These are phyloP conservation scores for Chanos chanos DNA, from an alignment of 2,797 vertebrate species.

Conservation along the genomic window DNA sequence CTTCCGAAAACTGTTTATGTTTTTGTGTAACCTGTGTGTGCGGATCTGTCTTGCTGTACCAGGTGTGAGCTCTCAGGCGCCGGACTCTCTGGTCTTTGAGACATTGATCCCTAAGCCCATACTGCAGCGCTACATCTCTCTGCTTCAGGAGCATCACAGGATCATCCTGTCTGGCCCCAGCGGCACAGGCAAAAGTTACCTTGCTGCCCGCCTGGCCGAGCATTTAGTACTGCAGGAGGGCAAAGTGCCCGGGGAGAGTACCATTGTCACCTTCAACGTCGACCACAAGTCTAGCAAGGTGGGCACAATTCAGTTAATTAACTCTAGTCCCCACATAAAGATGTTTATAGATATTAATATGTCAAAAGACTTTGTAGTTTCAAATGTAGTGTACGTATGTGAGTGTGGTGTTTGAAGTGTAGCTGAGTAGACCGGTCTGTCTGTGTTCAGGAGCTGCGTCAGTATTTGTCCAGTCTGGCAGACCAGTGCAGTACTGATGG, in stretches of 20 bases:
- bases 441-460: constrained; percentile 81
- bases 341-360: too few species aligned
- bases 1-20: too few species aligned
- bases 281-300: constrained; percentile 99
- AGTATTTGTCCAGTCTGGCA: constrained; percentile 90
- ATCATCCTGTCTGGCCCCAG: constrained; percentile 95
- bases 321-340: too few species aligned
- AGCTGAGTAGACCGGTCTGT: background rate
- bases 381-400: background rate
- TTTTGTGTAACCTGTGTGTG: background rate
- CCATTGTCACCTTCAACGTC: constrained; percentile 91
- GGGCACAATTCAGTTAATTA: constrained; percentile 9
- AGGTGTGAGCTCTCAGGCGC: constrained; percentile 81
- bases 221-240: constrained; percentile 84
- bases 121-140: constrained; percentile 90
- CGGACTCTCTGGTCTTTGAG: constrained; percentile 91
- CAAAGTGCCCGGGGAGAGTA: constrained; percentile 72
- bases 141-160: constrained; percentile 86
- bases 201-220: constrained; percentile 87
- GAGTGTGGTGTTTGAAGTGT: background rate
- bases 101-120: constrained; percentile 91
- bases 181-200: constrained; percentile 91
- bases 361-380: background rate
- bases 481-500: constrained; percentile 87
- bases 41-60: constrained; percentile 21